phyloP scores from a whole-genome alignment of 1,140 invertebrate species.

The Drosophila murphyi region DNA sequence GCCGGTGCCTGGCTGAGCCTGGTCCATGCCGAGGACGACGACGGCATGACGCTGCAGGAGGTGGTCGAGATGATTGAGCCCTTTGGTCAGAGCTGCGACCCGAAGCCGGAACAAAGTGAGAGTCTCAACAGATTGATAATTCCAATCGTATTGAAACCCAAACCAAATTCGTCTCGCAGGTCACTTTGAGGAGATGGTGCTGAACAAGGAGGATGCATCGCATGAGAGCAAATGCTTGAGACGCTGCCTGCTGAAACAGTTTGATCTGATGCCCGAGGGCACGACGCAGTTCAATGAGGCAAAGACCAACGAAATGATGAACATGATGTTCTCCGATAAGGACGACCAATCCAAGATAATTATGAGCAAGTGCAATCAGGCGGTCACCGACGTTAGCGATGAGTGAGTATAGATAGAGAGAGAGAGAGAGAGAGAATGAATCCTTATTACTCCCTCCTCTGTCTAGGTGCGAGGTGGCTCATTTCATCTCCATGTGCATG shows the following conservation, averaged over 20 bases:
- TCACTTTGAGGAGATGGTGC: constrained; percentile 59
- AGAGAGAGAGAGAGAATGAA: background rate
- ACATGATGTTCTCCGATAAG: constrained; percentile 62
- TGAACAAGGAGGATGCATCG: constrained; percentile 60
- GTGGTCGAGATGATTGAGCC: constrained; percentile 60
- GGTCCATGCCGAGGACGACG: constrained; percentile 35
- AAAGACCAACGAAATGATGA: constrained; percentile 61
- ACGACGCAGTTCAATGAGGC: constrained; percentile 40
- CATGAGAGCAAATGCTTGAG: constrained; percentile 69
- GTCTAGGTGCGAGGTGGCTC: constrained; percentile 65
- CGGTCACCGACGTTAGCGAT: constrained; percentile 29
- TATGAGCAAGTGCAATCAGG: constrained; percentile 49
- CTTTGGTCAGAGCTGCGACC: constrained; percentile 55
- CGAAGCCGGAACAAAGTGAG: constrained; percentile 55
- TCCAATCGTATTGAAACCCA: background rate
- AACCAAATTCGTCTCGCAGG: constrained; percentile 12
- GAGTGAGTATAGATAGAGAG: constrained; percentile 53
- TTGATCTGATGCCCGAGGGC: constrained; percentile 59
- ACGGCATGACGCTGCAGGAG: constrained; percentile 57
- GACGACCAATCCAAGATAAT: constrained; percentile 48
- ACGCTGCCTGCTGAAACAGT: constrained; percentile 65
- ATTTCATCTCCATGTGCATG: constrained; percentile 70
- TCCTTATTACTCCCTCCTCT: background rate
- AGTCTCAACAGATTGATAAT: background rate
- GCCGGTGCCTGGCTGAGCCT: constrained; percentile 8